phyloP scores from a whole-genome alignment of 2,888 invertebrate genomes.

The Tipula helvola region DNA sequence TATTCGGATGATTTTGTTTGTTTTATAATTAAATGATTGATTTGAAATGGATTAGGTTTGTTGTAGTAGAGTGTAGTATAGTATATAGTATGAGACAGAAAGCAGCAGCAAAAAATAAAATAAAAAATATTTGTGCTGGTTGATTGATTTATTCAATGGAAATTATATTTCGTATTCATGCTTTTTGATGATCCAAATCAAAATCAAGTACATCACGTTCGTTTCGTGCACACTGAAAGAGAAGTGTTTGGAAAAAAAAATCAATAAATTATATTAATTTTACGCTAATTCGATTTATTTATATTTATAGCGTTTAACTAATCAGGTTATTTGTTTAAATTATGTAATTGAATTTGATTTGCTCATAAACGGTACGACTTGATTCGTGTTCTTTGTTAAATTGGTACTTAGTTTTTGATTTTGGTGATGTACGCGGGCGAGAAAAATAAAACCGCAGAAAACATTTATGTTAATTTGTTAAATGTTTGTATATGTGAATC shows the following conservation, averaged over 20 bases:
- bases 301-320: background rate
- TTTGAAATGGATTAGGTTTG: background rate
- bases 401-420: background rate
- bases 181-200: background rate
- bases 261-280: background rate
- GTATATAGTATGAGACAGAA: background rate
- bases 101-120: background rate
- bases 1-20: background rate
- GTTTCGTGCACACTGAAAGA: background rate
- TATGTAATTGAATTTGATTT: background rate
- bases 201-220: background rate
- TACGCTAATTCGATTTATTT: background rate
- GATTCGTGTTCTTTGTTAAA: too few species aligned
- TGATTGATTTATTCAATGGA: background rate
- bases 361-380: background rate
- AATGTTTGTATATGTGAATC: background rate
- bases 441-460: background rate
- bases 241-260: background rate
- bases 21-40: constrained; percentile 4
- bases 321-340: background rate
- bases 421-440: background rate
- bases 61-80: background rate
- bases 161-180: background rate
- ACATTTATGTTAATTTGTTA: background rate
- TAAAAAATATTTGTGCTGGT: background rate